Evolutionary conservation across 2,113 vertebrate species (phyloP).

Genomic region (Eubucco bourcierii): DNA sequence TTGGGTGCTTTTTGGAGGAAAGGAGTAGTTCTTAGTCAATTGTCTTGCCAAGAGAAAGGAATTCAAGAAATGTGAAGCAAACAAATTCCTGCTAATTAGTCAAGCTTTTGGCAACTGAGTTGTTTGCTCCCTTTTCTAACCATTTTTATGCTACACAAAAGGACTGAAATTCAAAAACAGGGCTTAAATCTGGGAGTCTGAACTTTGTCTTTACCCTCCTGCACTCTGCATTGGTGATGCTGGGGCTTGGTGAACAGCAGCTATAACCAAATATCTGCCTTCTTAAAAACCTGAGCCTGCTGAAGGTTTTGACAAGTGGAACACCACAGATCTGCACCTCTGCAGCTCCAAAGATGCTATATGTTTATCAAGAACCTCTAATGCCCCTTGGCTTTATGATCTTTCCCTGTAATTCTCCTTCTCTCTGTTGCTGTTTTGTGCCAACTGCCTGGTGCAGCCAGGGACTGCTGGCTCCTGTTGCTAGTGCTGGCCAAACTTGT

Average conservation of each 20-base stretch:
- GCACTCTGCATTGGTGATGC: background rate
- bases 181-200: background rate
- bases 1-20: constrained; percentile 41
- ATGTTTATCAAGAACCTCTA: background rate
- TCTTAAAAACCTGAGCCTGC: background rate
- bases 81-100: constrained; percentile 17
- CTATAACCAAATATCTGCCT: background rate
- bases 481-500: background rate
- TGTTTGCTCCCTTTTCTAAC: background rate
- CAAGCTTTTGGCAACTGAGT: constrained; percentile 10
- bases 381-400: background rate
- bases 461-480: background rate
- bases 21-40: constrained; percentile 38
- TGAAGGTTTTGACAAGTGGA: background rate
- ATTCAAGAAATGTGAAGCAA: constrained; percentile 52
- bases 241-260: background rate
- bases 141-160: background rate
- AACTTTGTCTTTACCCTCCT: background rate
- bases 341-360: background rate
- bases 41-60: constrained; percentile 47
- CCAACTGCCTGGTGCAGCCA: rapidly evolving
- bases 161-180: background rate
- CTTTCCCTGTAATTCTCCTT: background rate
- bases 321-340: background rate
- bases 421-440: background rate